phyloP scores from a whole-genome alignment of 2,797 vertebrate species.

The Labroides dimidiatus region DNA sequence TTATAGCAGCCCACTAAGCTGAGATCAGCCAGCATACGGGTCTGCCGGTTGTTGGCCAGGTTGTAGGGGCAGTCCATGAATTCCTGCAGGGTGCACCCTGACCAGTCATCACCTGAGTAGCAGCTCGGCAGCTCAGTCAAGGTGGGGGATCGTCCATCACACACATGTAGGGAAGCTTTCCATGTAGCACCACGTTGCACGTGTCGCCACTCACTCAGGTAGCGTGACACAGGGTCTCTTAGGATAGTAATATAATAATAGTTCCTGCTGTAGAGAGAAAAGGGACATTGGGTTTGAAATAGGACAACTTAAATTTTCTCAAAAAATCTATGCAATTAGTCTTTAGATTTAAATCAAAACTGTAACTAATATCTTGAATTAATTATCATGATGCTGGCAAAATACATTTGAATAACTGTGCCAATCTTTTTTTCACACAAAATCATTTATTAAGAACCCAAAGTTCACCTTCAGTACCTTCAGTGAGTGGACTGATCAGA shows the following conservation, averaged over 20 bases:
- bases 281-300: not conserved
- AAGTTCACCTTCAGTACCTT: too few species aligned
- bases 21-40: slow-evolving; percentile 97
- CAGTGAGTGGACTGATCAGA: too few species aligned
- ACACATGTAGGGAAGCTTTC: slow-evolving; percentile 96
- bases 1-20: slow-evolving; percentile 98
- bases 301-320: not conserved
- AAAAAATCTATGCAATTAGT: not conserved
- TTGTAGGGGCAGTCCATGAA: slow-evolving; percentile 98
- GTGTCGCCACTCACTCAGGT: slow-evolving; percentile 97
- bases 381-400: too few species aligned
- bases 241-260: slow-evolving; percentile 98
- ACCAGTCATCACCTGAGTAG: slow-evolving; percentile 96
- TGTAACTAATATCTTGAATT: too few species aligned
- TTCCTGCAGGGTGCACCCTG: slow-evolving; percentile 92
- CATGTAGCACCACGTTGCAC: slow-evolving; percentile 97
- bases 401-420: too few species aligned
- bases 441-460: too few species aligned
- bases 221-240: slow-evolving; percentile 95
- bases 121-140: slow-evolving; percentile 94
- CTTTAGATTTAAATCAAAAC: too few species aligned
- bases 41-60: slow-evolving; percentile 96
- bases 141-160: slow-evolving; percentile 93
- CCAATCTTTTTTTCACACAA: too few species aligned
- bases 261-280: slow-evolving; percentile 82